Percentiles rank a stretch among this genome's conserved stretches.
Evolutionary conservation across 2,888 invertebrate genomes (phyloP).

Genomic region (Megaustenia siamemsis): DNA sequence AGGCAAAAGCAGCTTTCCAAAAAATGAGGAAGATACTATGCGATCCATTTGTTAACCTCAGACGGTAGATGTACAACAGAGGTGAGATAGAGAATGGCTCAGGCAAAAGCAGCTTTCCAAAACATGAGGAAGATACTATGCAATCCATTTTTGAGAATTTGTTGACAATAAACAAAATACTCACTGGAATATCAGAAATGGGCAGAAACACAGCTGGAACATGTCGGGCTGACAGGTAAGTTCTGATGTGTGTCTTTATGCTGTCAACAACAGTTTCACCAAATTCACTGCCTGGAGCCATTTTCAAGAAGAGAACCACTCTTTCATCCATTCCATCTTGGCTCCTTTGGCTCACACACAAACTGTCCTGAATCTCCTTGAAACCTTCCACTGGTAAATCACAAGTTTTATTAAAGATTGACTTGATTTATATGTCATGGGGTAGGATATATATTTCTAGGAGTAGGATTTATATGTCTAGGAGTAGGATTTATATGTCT

Average conservation of each 20-base stretch:
- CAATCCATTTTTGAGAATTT: no score
- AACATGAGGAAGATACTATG: no score
- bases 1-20: no score
- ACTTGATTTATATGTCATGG: no score
- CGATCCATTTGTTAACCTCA: no score
- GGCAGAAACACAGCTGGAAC: slow-evolving; percentile 82
- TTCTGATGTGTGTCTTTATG: slow-evolving; percentile 80
- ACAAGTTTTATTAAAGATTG: background rate
- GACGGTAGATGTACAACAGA: no score
- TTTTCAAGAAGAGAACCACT: slow-evolving; percentile 83
- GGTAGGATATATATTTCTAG: no score
- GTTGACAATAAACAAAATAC: slow-evolving; percentile 54
- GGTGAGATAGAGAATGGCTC: no score
- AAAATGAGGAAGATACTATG: no score
- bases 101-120: no score
- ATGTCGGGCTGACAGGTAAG: slow-evolving; percentile 82
- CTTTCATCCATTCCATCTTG: slow-evolving; percentile 81
- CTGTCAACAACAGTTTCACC: slow-evolving; percentile 78
- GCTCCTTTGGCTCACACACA: slow-evolving; percentile 82
- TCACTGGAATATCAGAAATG: slow-evolving; percentile 82
- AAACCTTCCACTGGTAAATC: slow-evolving; percentile 78
- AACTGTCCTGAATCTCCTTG: slow-evolving; percentile 82
- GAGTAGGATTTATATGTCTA: no score
- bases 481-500: no score
- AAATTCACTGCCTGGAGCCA: slow-evolving; percentile 78